Evolutionary conservation across 1,140 invertebrate species (phyloP).

Genomic region (Drosophila tsacasi): DNA sequence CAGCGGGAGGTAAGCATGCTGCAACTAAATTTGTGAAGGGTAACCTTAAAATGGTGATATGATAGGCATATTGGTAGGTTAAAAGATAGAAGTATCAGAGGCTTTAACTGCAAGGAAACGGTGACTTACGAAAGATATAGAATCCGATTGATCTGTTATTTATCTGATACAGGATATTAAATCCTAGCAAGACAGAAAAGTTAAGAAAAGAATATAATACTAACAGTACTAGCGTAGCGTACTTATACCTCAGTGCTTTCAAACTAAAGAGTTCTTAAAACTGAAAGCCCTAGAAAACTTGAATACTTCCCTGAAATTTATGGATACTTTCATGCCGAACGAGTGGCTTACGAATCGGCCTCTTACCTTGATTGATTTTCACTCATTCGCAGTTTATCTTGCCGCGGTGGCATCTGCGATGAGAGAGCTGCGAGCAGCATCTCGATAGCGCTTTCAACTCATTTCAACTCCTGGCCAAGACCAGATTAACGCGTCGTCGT

Average conservation of each 20-base stretch:
- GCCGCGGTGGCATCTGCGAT: conserved; percentile 20
- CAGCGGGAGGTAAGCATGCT: not conserved
- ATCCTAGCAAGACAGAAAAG: not conserved
- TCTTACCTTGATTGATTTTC: conserved; percentile 37
- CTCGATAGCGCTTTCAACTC: conserved; percentile 12
- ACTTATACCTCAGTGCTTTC: not conserved
- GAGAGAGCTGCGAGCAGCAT: conserved; percentile 12
- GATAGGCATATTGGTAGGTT: not conserved
- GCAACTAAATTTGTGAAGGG: too few relatives aligned
- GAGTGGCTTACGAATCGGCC: conserved; percentile 14
- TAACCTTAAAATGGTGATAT: too few relatives aligned
- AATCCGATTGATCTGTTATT: not conserved
- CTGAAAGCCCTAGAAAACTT: not conserved
- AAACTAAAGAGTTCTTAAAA: not conserved
- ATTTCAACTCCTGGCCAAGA: conserved; percentile 13
- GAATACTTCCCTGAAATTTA: not conserved
- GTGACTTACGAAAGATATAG: too few relatives aligned
- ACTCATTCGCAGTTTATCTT: conserved; percentile 53
- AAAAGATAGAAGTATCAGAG: not conserved
- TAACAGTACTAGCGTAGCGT: not conserved
- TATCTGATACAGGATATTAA: not conserved
- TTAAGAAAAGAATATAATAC: not conserved
- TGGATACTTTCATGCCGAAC: conserved; percentile 20
- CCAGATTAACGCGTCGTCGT: conserved; percentile 49
- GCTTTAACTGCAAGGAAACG: not conserved